Percentiles rank a stretch among this genome's conserved stretches.
Evolutionary conservation across 1,140 invertebrate genomes (phyloP).

Genomic region (Halesus radiatus): DNA sequence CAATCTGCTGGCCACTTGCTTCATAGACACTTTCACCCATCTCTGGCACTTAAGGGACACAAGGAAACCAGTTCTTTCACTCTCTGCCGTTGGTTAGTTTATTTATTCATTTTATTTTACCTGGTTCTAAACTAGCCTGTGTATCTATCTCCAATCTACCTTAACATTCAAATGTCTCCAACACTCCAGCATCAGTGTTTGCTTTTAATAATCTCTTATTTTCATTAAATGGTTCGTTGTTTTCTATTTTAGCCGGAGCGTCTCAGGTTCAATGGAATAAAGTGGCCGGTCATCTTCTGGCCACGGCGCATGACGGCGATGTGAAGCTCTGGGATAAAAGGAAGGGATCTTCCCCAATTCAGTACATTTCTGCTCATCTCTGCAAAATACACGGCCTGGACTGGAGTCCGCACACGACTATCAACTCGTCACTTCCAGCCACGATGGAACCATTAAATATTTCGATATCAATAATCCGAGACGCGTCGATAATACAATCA

Average conservation of each 20-base stretch:
- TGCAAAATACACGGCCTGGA: constrained; percentile 94
- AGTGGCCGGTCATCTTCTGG: constrained; percentile 85
- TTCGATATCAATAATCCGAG: constrained; percentile 91
- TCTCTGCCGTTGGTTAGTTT: constrained; percentile 81
- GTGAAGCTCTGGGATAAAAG: constrained; percentile 95
- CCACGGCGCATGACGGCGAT: constrained; percentile 95
- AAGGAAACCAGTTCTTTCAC: constrained; percentile 82
- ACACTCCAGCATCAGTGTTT: no score
- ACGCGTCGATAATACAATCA: constrained; percentile 85
- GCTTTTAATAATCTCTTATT: no score
- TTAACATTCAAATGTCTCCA: no score
- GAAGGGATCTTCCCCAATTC: constrained; percentile 87
- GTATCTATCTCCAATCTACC: no score
- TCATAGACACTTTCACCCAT: constrained; percentile 93
- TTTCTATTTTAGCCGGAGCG: constrained; percentile 80
- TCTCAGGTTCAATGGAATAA: constrained; percentile 96
- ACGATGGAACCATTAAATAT: constrained; percentile 95
- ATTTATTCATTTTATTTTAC: no score
- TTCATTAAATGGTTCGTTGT: no score
- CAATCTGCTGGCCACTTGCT: constrained; percentile 92
- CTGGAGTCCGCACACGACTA: constrained; percentile 91
- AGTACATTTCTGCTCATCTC: constrained; percentile 94
- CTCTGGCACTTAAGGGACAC: constrained; percentile 94
- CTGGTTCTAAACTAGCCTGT: no score
- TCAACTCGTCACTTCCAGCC: constrained; percentile 91